Base-by-base conservation (phyloP, 2,113 vertebrate species). In the Junco hyemalis region DNA sequence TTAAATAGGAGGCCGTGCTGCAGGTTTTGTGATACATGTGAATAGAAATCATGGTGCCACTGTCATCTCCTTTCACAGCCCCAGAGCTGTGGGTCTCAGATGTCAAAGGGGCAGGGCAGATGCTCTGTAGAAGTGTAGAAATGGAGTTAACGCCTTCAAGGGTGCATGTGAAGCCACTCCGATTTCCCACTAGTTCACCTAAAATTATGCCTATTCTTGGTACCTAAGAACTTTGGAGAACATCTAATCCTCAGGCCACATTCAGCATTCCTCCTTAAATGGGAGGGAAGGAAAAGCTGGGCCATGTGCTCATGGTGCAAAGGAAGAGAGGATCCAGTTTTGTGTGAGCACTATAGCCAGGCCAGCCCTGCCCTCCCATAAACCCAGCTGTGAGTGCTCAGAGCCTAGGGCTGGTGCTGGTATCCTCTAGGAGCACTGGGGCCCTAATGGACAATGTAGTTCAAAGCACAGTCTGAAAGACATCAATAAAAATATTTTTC, bases 401-500 rank as follows among this genome's bases (percentile, higher is more conserved):
- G 12, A 53, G 11, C 42, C 40, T 0, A 0, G 33, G 28, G 13
- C 54, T 92, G 54, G 12, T 9, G 5, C 36, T 53, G 26, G 19
- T 6, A 28, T 17, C 16, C 35, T 90, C 40, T 22, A 18, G 14
- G 57, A 26, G 4, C 14, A 28, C n/a, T 10, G 18, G 13, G 4
- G 26, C 40, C 21, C 21, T 76, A 11, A 82, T 36, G 23, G 54
- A 45, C 7, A 36, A 24, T 0, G 1, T 29, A 23, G 19, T 61
- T 15, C 69, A 93, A 94, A 92, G 80, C 68, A 45, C 70, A 81
- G 50, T 70, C 88, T 92, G 90, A 91, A 95, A 96, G 61, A 84
- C 69, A 94, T 82, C 71, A 63, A 59, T 63, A 69, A 81, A 25
- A 40, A 25, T 81, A 68, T 90, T 96, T 96, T 94, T 57, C 86